Percentiles rank a stretch among this genome's conserved stretches.
Evolutionary conservation across 2,113 vertebrate species (phyloP).

Genomic region (Apeltes quadracus): DNA sequence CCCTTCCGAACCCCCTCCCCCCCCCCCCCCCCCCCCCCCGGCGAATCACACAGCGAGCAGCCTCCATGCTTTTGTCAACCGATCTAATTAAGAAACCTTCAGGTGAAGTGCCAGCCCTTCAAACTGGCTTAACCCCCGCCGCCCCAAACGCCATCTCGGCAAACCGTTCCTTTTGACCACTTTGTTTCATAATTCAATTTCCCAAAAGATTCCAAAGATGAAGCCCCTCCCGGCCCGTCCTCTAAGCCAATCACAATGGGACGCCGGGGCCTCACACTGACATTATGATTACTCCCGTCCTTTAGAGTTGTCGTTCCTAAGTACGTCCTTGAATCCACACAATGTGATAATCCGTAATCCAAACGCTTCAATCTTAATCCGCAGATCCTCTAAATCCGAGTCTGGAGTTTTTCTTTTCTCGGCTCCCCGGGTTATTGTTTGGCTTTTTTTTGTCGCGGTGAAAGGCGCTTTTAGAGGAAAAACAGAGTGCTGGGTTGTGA

Average conservation of each 20-base stretch:
- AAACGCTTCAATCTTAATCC: slow-evolving; percentile 48
- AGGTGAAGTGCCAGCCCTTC: slow-evolving; percentile 62
- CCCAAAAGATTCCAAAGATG: slow-evolving; percentile 57
- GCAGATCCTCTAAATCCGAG: slow-evolving; percentile 16
- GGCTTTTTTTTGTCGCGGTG: slow-evolving; percentile 22
- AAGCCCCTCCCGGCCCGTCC: slow-evolving; percentile 27
- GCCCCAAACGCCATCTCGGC: slow-evolving; percentile 48
- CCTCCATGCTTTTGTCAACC: slow-evolving; percentile 39
- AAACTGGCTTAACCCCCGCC: slow-evolving; percentile 58
- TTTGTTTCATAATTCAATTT: slow-evolving; percentile 66
- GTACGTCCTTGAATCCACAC: slow-evolving; percentile 37
- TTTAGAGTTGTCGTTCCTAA: slow-evolving; percentile 57
- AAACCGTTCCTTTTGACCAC: slow-evolving; percentile 45
- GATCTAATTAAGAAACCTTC: slow-evolving; percentile 68
- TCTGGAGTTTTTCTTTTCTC: slow-evolving; percentile 29
- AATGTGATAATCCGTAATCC: slow-evolving; percentile 64
- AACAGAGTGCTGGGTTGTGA: slow-evolving; percentile 14
- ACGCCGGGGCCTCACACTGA: slow-evolving; percentile 44
- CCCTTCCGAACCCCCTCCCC: slow-evolving; percentile 24
- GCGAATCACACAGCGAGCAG: not conserved
- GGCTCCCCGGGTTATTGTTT: slow-evolving; percentile 39
- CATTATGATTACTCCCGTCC: slow-evolving; percentile 49
- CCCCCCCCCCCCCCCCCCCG: no score
- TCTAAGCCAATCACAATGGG: slow-evolving; percentile 50
- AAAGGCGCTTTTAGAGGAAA: slow-evolving; percentile 30